Percentiles rank a stretch among this genome's conserved stretches.
Evolutionary conservation across 2,888 invertebrate species (phyloP).

Genomic region (Meteorus colon): DNA sequence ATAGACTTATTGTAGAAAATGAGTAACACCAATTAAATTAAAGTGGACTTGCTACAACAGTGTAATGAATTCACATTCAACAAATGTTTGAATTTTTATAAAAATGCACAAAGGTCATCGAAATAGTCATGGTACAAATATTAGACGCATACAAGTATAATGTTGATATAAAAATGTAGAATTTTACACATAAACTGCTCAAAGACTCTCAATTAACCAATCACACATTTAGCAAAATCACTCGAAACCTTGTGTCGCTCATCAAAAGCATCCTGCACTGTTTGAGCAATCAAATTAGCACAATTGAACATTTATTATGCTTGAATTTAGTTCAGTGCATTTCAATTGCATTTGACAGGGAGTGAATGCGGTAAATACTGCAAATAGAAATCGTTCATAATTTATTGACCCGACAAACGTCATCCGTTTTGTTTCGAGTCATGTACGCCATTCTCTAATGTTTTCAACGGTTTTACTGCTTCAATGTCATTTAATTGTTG

Average conservation of each 20-base stretch:
- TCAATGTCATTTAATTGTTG: constrained; percentile 63
- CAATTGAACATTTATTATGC: background rate
- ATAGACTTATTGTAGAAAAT: background rate
- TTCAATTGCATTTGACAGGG: constrained; percentile 31
- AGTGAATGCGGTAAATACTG: constrained; percentile 50
- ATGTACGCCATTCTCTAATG: constrained; percentile 64
- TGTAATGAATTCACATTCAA: background rate
- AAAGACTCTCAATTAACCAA: background rate
- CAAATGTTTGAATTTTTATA: background rate
- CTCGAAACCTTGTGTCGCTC: background rate
- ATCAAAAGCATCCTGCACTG: constrained; percentile 3
- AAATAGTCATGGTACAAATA: constrained; percentile 8
- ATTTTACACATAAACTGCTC: background rate
- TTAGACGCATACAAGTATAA: background rate
- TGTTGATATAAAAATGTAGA: background rate
- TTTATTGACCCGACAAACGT: constrained; percentile 45
- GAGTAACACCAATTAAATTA: background rate
- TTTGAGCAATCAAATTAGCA: constrained; percentile 1
- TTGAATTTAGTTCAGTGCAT: constrained; percentile 4
- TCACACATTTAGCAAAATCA: background rate
- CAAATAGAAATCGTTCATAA: constrained; percentile 46
- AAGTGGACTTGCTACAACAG: background rate
- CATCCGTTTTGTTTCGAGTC: constrained; percentile 67
- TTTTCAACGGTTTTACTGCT: constrained; percentile 63
- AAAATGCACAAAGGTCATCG: background rate